These are phyloP conservation scores for Sogatella furcifera DNA, from an alignment of 1,140 invertebrate genomes.

Conservation along the genomic window DNA sequence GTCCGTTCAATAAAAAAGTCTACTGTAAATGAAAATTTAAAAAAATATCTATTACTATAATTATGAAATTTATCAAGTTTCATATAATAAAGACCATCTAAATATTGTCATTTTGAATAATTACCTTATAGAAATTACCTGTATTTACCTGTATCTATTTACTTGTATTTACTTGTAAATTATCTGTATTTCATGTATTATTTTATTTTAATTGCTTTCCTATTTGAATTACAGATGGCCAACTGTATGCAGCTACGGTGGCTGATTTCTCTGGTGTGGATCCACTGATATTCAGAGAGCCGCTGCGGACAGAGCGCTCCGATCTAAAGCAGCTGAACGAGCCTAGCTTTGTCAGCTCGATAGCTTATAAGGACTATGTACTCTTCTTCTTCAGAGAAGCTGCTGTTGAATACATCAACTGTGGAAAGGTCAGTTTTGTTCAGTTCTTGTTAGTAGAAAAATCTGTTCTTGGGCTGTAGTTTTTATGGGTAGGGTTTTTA, in stretches of 20 bases:
- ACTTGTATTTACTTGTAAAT: no score
- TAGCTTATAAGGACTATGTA: slow-evolving; percentile 83
- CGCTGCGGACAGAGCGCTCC: slow-evolving; percentile 74
- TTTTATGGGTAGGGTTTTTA: no score
- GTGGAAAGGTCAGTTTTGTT: slow-evolving; percentile 72
- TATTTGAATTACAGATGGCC: slow-evolving; percentile 50
- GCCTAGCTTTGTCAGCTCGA: slow-evolving; percentile 89
- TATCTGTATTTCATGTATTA: neutral
- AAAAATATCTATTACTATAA: no score
- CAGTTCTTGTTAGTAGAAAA: no score
- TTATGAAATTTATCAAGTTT: no score
- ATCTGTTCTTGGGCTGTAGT: no score
- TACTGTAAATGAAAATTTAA: no score
- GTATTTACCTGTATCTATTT: no score
- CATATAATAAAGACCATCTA: no score
- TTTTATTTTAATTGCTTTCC: neutral
- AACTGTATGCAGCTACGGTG: slow-evolving; percentile 89
- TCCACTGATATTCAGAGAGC: slow-evolving; percentile 79
- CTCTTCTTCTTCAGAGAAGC: slow-evolving; percentile 97
- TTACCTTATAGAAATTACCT: no score
- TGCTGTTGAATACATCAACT: slow-evolving; percentile 92
- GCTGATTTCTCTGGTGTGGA: slow-evolving; percentile 87
- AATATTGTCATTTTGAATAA: no score
- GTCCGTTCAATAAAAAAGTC: no score
- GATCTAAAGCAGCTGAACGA: slow-evolving; percentile 66